Base-by-base conservation (phyloP, 92 coral and sea anemone genomes). In the Scolanthus callimorphus region DNA sequence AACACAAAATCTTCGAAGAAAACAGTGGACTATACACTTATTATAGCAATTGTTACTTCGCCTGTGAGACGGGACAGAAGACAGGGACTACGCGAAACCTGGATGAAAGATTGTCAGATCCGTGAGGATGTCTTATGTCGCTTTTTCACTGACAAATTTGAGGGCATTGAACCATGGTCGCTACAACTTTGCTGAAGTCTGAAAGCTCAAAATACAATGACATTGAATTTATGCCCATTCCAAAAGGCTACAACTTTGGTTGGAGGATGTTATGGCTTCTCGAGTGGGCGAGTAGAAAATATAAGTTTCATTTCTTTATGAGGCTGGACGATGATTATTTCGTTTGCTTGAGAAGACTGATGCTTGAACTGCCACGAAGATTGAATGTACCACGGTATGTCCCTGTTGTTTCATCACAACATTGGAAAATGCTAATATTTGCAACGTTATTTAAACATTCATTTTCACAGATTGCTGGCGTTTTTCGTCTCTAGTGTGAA, bases 291-390 rank as follows among this genome's bases (percentile, higher is more conserved):
- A 59, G 39, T 0, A 65, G 58, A 29, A 77, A 85, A 24, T 92
- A 84, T 31, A 70, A 77, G 3, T 92, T 88, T 56, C 82, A 92
- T 27, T 92, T 78, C 41, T 82, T 88, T 43, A 59, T 92, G 27
- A 62, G 98, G 58, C 68, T 92, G 61, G 98, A 92, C 27, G 98
- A 92, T 39, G 98, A 92, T 57, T 81, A 88, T 2, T 92, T 92
- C 56, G 80, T 88, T 45, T 92, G 98, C 30, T 63, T 92, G 39
- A 78, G 77, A 43, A 57, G 98, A 34, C 60, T 92, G 60, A 13
- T 88, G 39, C 62, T 77, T 44, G 98, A 92, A 55, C 82, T 92
- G 13, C 98, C 89, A 12, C 57, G 50, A 52, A 63, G 75, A 4
- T 46, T 46, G 52, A 10, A 46, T 19, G 23, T 46, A 9, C 52